These are phyloP conservation scores for Perodicticus potto DNA, from an alignment of 2,797 vertebrate species.

Conservation along the genomic window DNA sequence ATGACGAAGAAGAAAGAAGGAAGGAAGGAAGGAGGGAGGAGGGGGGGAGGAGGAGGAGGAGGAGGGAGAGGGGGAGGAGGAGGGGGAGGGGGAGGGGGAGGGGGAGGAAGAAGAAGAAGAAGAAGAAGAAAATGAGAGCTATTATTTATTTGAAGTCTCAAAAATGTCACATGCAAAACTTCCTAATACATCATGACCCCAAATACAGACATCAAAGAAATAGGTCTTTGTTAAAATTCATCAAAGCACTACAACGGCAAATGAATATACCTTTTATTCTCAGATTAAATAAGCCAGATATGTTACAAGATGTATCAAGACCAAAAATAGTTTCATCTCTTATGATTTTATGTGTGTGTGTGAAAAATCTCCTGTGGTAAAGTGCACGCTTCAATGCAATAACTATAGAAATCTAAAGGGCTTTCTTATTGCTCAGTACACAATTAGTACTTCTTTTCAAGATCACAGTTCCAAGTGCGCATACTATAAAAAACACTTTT, in stretches of 20 bases:
- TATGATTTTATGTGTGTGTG: background rate
- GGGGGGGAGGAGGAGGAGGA: no score
- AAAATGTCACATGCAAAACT: background rate
- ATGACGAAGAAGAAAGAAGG: no score
- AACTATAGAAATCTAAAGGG: slow-evolving; percentile 32
- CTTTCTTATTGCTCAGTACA: background rate
- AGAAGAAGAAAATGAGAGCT: no score
- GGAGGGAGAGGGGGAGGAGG: no score
- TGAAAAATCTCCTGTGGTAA: slow-evolving; percentile 38
- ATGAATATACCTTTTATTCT: background rate
- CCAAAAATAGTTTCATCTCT: slow-evolving; percentile 41
- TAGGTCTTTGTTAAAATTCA: background rate
- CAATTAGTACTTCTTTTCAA: slow-evolving; percentile 47
- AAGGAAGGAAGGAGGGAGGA: no score
- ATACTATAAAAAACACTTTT: slow-evolving; percentile 20
- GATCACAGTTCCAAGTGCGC: slow-evolving; percentile 43
- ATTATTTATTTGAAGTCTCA: background rate
- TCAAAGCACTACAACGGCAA: background rate
- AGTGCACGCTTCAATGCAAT: background rate
- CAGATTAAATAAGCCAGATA: background rate
- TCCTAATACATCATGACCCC: no score
- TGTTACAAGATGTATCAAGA: background rate
- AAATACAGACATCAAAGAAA: no score
- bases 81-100: no score
- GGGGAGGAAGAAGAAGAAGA: no score